phyloP scores from a whole-genome alignment of 1,140 invertebrate genomes.

The Drosophila pandora region DNA sequence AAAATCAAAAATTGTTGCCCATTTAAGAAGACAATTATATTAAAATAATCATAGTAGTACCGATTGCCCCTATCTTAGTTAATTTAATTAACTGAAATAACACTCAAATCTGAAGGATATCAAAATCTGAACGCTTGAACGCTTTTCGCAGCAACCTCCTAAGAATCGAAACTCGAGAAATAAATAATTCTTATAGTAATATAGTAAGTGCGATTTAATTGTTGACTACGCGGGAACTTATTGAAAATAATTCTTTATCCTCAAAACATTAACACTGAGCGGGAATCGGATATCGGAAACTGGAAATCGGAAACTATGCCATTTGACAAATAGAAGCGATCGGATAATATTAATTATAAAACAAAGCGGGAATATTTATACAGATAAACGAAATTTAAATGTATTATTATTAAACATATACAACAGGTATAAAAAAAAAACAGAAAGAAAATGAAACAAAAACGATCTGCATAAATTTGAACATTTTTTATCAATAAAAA shows the following conservation, averaged over 20 bases:
- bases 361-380: slow-evolving; percentile 78
- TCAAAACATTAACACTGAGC: slow-evolving; percentile 33
- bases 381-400: slow-evolving; percentile 60
- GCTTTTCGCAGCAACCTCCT: slow-evolving; percentile 44
- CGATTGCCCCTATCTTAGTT: slow-evolving; percentile 60
- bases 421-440: slow-evolving; percentile 49
- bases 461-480: slow-evolving; percentile 72
- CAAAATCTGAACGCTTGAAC: slow-evolving; percentile 31
- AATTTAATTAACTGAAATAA: slow-evolving; percentile 68
- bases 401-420: slow-evolving; percentile 81
- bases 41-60: slow-evolving; percentile 43
- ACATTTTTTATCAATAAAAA: slow-evolving; percentile 80
- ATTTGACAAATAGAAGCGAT: slow-evolving; percentile 66
- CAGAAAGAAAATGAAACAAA: slow-evolving; percentile 34
- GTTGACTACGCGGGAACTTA: slow-evolving; percentile 60
- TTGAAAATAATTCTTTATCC: slow-evolving; percentile 63
- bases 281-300: slow-evolving; percentile 24
- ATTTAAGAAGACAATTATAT: slow-evolving; percentile 33
- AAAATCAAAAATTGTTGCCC: slow-evolving; percentile 66
- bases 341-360: slow-evolving; percentile 75
- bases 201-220: slow-evolving; percentile 47
- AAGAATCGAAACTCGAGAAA: slow-evolving; percentile 40
- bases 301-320: slow-evolving; percentile 58
- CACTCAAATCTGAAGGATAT: slow-evolving; percentile 38
- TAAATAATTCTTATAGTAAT: slow-evolving; percentile 46